Evolutionary conservation across 2,113 vertebrate species (phyloP), one percentile per base, ranked within the genome.

Genomic region (Phrynocephalus versicolor): DNA sequence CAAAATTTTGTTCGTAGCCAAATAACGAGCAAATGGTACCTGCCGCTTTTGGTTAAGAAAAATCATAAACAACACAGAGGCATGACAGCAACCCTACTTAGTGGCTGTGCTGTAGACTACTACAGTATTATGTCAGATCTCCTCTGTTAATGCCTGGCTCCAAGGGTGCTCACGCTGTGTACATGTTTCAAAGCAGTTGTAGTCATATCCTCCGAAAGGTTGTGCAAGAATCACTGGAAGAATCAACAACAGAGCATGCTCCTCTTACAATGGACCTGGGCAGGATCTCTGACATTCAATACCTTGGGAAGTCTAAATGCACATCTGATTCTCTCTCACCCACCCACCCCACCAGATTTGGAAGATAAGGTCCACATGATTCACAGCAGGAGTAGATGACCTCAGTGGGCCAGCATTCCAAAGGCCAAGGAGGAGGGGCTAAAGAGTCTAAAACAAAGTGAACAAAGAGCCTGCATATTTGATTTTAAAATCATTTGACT

Each of bases 21-120:
- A 92, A 85, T 98, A 99, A 60, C 99, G 98, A 82, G 98, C 98
- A 15, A 99, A 99, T 30, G 99, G 98, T 80, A 99, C 99, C 99
- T 99, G 94, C 79, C 70, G 76, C 16, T 0, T 80, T 15, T 39
- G 13, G 81, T 97, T 97, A 96, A 98, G 97, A 97, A 96, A 67
- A 86, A 51, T 39, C 33, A 1, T 6, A 23, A 25, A 18, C 35
- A 55, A 33, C 7, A 41, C 3, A 19, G 27, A 70, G 39, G n/a
- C 65, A 1, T 18, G 25, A 30, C 74, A 81, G 55, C 27, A 3
- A 60, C n/a, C n/a, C 21, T 0, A 0, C 2, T 0, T 0, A 21
- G 3, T 30, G 12, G 21, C 57, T 0, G 1, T 67, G n/a, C 8
- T n/a, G 9, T 45, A 23, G 64, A 5, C 6, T 0, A 0, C 87